Evolutionary conservation across 2,888 invertebrate species (phyloP), one percentile per base, ranked within the genome.

Genomic region (Tenthredo distinguenda): DNA sequence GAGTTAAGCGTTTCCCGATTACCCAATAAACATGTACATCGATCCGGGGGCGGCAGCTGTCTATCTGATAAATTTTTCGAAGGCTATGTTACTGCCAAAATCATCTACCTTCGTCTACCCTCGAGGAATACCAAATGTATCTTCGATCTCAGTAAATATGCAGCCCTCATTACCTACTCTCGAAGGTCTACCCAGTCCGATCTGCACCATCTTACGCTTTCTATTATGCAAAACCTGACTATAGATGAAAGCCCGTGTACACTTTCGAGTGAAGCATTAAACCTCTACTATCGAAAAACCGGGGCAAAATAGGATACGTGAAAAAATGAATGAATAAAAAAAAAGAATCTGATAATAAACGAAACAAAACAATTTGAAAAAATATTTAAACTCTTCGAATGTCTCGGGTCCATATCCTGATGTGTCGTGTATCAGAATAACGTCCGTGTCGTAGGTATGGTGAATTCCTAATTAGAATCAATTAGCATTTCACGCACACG

Each of bases 191-290:
- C 62, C 58, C 77, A 31, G 55, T 34, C 81, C 62, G 81, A 81
- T 83, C 83, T 43, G 12, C 47, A 37, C 83, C 71, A 83, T 83
- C 43, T 83, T n/a, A 68, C 47, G 31, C 68, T 68, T 21, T 83
- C 68, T 34, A 83, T 83, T 83, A 83, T 83, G 83, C 83, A 83
- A 62, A 81, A 40, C 40, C 43, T 68, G 83, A 74, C 72, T 74
- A 43, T n/a, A 43, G 21, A 74, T 43, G 43, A 43, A 43, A 12
- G n/a, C 40, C 40, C 40, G 10, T 21, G 21, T 21, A 74, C 6
- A 74, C 40, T 43, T 10, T 43, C 7, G 40, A 21, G 68, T 34
- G 21, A n/a, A 74, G 43, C n/a, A 74, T 68, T 68, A 68, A 68
- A 18, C 12, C 62, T 62, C 4, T 21, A 62, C 21, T 26, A 62